Conservation (phyloP, 2,113 vertebrate genomes). For the Hippoglossus stenolepis region DNA sequence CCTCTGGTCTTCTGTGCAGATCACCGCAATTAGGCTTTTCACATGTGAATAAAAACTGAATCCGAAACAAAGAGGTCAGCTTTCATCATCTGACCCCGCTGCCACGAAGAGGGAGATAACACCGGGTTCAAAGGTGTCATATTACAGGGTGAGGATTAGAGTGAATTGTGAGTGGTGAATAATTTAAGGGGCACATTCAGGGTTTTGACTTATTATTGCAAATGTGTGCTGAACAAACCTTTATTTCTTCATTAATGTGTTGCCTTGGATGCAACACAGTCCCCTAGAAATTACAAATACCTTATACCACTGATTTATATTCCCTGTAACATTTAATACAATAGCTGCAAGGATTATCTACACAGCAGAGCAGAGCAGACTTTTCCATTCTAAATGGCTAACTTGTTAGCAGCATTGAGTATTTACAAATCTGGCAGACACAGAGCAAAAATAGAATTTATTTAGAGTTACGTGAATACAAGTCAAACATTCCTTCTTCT, state of each 20-base stretch:
- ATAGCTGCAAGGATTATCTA: background rate
- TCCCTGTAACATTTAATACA: background rate
- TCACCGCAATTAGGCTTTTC: slow-evolving; percentile 71
- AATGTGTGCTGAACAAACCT: slow-evolving; percentile 1
- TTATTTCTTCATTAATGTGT: slow-evolving; percentile 16
- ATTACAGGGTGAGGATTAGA: slow-evolving; percentile 31
- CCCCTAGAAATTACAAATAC: background rate
- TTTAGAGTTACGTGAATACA: background rate
- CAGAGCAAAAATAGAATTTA: background rate
- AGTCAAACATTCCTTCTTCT: background rate
- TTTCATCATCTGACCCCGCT: slow-evolving; percentile 61
- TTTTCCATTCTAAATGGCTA: no score
- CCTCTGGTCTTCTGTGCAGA: slow-evolving; percentile 63
- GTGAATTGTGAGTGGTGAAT: slow-evolving; percentile 42
- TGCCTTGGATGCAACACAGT: background rate
- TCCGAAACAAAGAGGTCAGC: slow-evolving; percentile 68
- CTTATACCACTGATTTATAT: background rate
- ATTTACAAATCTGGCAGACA: background rate
- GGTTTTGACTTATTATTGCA: slow-evolving; percentile 40
- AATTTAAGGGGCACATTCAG: slow-evolving; percentile 40
- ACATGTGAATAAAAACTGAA: slow-evolving; percentile 66
- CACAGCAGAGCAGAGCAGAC: background rate
- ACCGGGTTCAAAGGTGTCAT: slow-evolving; percentile 55
- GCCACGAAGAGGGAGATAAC: slow-evolving; percentile 50
- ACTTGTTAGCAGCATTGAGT: no score